Conservation (phyloP, 1,140 invertebrate genomes). For the Caenorhabditis tropicalis region DNA sequence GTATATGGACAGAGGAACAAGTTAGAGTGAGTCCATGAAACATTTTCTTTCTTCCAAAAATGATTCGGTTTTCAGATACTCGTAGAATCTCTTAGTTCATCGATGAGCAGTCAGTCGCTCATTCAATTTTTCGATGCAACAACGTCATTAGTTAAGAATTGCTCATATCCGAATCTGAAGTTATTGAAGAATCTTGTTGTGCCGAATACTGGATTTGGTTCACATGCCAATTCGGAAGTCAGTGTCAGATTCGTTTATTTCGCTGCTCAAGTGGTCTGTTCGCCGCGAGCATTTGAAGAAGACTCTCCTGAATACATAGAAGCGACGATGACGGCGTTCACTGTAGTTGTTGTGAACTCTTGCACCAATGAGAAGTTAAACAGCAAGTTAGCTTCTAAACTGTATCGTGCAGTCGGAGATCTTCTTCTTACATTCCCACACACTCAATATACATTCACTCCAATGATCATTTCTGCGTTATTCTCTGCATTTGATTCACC, state of each 20-base stretch:
- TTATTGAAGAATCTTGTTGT: background rate
- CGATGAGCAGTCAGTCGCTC: background rate
- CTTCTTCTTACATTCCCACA: background rate
- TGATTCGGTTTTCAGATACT: background rate
- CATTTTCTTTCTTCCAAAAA: background rate
- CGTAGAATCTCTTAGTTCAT: background rate
- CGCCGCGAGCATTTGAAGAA: background rate
- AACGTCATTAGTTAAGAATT: background rate
- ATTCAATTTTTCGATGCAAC: slow-evolving; percentile 6
- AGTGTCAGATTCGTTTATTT: slow-evolving; percentile 6
- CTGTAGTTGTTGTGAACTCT: background rate
- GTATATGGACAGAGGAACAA: slow-evolving; percentile 4
- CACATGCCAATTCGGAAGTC: background rate
- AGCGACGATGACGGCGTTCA: background rate
- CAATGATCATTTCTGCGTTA: background rate
- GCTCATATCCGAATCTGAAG: background rate
- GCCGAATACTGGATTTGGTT: background rate
- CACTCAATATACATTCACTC: background rate
- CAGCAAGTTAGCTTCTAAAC: background rate
- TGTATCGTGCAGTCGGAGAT: background rate
- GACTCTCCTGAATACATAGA: background rate
- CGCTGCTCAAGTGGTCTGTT: background rate
- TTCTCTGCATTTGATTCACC: slow-evolving; percentile 10
- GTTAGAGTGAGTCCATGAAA: background rate
- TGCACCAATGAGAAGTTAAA: background rate